Evolutionary conservation across 1,140 invertebrate species (phyloP).

Genomic region (Uloborus diversus): DNA sequence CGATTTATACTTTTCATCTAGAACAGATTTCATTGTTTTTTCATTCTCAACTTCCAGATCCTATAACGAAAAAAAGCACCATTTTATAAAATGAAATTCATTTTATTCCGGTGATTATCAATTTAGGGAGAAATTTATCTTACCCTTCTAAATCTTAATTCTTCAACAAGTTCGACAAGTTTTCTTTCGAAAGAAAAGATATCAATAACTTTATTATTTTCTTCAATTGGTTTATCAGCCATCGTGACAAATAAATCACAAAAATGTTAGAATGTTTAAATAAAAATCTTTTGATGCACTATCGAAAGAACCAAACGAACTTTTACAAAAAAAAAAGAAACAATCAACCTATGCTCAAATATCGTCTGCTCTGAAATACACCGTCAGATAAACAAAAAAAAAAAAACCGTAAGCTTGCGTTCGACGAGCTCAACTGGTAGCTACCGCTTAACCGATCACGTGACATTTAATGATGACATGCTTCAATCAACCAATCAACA

Average conservation of each 20-base stretch:
- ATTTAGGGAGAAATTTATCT: not conserved
- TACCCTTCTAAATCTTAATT: constrained; percentile 43
- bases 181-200: constrained; percentile 34
- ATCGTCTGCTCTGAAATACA: no score
- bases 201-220: constrained; percentile 11
- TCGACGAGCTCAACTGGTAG: no score
- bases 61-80: not conserved
- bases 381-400: no score
- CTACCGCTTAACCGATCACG: no score
- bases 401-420: no score
- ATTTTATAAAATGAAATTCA: not conserved
- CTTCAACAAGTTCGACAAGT: constrained; percentile 37
- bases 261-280: no score
- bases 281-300: no score
- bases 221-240: not conserved
- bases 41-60: constrained; percentile 41
- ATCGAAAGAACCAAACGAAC: no score
- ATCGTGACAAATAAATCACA: not conserved
- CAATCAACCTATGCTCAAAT: no score
- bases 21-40: constrained; percentile 21
- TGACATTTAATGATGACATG: no score
- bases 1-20: constrained; percentile 36
- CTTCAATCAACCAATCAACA: no score
- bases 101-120: not conserved
- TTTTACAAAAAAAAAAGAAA: no score